phyloP scores from a whole-genome alignment of 2,888 invertebrate species.

The Anaspis maculata region DNA sequence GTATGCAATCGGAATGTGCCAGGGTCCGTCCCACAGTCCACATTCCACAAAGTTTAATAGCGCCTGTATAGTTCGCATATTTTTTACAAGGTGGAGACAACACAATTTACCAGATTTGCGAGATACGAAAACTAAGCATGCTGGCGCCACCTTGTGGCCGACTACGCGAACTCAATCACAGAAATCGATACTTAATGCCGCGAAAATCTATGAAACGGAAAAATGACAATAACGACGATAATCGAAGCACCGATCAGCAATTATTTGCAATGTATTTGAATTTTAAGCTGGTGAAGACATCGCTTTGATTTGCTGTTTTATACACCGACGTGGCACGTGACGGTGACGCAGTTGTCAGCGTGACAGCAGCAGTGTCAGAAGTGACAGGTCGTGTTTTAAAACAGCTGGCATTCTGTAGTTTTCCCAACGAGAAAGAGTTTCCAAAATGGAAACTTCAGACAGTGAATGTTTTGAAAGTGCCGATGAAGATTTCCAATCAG shows the following conservation, averaged over 20 bases:
- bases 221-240: too few species aligned
- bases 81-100: conserved; percentile 28
- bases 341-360: neutral
- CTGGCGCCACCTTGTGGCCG: neutral
- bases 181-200: too few species aligned
- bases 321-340: too few species aligned
- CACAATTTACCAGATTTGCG: conserved; percentile 2
- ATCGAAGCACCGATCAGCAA: too few species aligned
- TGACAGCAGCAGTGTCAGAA: neutral
- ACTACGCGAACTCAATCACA: too few species aligned
- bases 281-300: too few species aligned
- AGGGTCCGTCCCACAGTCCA: conserved; percentile 33
- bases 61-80: conserved; percentile 31
- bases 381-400: neutral
- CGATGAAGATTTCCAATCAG: conserved; percentile 57
- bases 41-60: conserved; percentile 37
- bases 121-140: neutral
- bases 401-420: neutral
- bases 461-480: conserved; percentile 73
- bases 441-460: conserved; percentile 59
- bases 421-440: neutral
- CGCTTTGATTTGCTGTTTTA: too few species aligned
- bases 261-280: too few species aligned
- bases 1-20: conserved; percentile 34
- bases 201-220: too few species aligned